Conservation (phyloP, 2,797 vertebrate genomes). For the Labroides dimidiatus region DNA sequence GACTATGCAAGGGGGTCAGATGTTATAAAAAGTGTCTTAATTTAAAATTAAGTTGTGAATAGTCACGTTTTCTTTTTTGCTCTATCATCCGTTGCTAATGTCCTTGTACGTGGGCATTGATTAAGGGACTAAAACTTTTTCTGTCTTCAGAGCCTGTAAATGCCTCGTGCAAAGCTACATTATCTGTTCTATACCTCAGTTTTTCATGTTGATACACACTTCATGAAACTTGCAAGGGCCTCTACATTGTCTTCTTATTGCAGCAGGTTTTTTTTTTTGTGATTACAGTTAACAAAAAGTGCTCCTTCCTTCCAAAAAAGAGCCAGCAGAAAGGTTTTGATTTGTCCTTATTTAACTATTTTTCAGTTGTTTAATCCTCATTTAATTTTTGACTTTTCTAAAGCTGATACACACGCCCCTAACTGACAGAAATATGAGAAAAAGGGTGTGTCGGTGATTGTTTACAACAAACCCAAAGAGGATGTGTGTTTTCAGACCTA, state of each 20-base stretch:
- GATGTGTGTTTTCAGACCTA: neutral
- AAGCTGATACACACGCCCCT: neutral
- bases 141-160: neutral
- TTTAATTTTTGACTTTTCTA: neutral
- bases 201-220: neutral
- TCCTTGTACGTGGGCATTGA: conserved; percentile 22
- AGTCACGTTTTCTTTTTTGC: conserved; percentile 20
- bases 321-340: neutral
- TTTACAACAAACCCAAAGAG: conserved; percentile 50
- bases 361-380: neutral
- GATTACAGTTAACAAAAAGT: neutral
- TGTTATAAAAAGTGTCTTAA: conserved; percentile 51
- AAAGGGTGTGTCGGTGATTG: conserved; percentile 14
- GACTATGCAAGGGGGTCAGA: conserved; percentile 35
- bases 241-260: neutral
- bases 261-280: neutral
- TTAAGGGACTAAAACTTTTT: conserved; percentile 8
- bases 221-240: neutral
- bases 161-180: conserved; percentile 8
- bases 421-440: neutral
- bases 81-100: conserved; percentile 25
- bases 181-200: neutral
- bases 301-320: neutral
- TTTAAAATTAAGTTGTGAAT: conserved; percentile 56
- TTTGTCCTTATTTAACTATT: neutral